Base-by-base conservation (phyloP, 2,888 invertebrate species). In the Synergus umbraculus region DNA sequence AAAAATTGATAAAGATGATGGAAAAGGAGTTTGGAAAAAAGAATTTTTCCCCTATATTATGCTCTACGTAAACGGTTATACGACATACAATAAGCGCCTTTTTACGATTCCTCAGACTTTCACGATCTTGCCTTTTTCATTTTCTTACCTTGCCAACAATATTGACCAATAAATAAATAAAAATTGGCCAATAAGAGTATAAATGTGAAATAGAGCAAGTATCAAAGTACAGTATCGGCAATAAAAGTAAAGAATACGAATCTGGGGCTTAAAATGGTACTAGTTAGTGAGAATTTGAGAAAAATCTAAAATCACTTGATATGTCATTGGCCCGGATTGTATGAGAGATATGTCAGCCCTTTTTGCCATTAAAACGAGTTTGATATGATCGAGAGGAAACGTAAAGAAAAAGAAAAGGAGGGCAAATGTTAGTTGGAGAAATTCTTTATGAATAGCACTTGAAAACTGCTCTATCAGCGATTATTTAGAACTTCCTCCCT, bases 391-490 rank as follows among this genome's bases (percentile, higher is more conserved):
- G 66, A 54, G 76, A 54, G 73, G 10, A n/a, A 29, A 10, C 13
- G 5, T 66, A 63, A 83, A 46, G 73, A 37, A 67, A 46, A 79
- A 76, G 78, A 73, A 58, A 77, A 79, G 76, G 69, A 79, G 73
- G 69, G 79, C 81, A 79, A 83, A 84, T 84, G 87, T 86, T 87
- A 84, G 83, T 87, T 83, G 84, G 84, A 86, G 86, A 87, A 87
- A 85, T 81, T 81, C 82, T 81, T 82, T 76, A 76, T 80, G 85
- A 86, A 88, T 87, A 81, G 86, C 84, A 79, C 89, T 90, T 83
- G 78, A 88, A 86, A 82, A 83, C 84, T 86, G 88, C 88, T 86
- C 81, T 87, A 89, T 90, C 89, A 90, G 90, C 90, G 85, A 88
- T 90, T 90, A 89, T 90, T 90, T 89, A 88, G 85, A 86, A 88